Evolutionary conservation across 1,140 invertebrate genomes (phyloP).

Genomic region (Holcopasites calliopsidis): DNA sequence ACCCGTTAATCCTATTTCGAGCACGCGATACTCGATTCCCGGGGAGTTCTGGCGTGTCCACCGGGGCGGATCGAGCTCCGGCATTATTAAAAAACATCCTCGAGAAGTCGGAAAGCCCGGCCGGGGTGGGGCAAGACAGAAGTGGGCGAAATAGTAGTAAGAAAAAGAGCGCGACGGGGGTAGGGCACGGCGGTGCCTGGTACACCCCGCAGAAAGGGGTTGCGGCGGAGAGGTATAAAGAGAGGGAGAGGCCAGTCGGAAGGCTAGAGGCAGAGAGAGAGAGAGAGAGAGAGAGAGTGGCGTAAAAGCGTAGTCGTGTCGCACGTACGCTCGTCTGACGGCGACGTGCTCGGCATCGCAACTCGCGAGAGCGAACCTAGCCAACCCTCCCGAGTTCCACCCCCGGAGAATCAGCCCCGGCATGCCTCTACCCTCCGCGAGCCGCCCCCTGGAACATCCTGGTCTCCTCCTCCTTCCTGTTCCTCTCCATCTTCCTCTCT

Average conservation of each 20-base stretch:
- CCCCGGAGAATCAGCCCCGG: slow-evolving; percentile 63
- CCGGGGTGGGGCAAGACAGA: slow-evolving; percentile 27
- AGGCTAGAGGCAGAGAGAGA: slow-evolving; percentile 64
- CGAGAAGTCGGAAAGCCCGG: slow-evolving; percentile 39
- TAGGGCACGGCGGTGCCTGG: slow-evolving; percentile 11
- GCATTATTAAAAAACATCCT: slow-evolving; percentile 52
- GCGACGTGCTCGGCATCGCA: slow-evolving; percentile 76
- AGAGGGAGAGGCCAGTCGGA: slow-evolving; percentile 49
- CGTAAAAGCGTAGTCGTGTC: slow-evolving; percentile 80
- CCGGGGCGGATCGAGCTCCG: neutral
- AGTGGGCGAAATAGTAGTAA: slow-evolving; percentile 52
- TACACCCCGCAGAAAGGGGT: slow-evolving; percentile 24
- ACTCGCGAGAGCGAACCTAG: slow-evolving; percentile 62
- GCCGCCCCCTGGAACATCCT: slow-evolving; percentile 54
- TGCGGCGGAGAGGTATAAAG: neutral
- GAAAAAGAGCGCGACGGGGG: slow-evolving; percentile 23
- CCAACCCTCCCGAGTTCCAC: slow-evolving; percentile 65
- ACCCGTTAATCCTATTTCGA: neutral
- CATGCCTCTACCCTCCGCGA: slow-evolving; percentile 48
- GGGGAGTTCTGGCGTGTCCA: neutral
- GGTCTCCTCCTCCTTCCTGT: slow-evolving; percentile 45
- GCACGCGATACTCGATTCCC: neutral
- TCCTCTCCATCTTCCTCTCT: slow-evolving; percentile 52
- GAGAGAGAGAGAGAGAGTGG: slow-evolving; percentile 65
- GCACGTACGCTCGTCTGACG: slow-evolving; percentile 80